Percentiles rank a stretch among this genome's conserved stretches.
phyloP scores from a whole-genome alignment of 2,113 vertebrate genomes.

The Sinocyclocheilus maitianheensis region DNA sequence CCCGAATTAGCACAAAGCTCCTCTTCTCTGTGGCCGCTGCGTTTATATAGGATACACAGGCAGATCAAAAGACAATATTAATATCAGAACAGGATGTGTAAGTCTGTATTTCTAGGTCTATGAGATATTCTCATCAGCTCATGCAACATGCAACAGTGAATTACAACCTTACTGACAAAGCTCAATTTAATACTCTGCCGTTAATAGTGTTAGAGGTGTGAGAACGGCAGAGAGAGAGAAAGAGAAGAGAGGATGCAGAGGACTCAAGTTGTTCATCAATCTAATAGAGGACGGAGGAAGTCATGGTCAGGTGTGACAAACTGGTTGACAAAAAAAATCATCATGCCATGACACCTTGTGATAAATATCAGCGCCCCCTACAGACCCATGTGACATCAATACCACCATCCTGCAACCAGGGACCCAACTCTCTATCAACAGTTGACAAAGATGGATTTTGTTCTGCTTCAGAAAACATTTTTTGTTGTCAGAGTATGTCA shows the following conservation, averaged over 20 bases:
- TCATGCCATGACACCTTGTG: neutral
- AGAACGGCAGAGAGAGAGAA: constrained; percentile 7
- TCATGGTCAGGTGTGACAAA: constrained; percentile 56
- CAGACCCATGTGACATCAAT: constrained; percentile 21
- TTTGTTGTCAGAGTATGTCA: neutral
- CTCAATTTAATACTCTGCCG: neutral
- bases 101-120: neutral
- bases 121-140: constrained; percentile 6
- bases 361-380: constrained; percentile 33
- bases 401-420: neutral
- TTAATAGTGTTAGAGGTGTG: constrained; percentile 12
- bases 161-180: neutral
- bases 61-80: constrained; percentile 10
- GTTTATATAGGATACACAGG: constrained; percentile 24
- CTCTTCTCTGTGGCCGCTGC: constrained; percentile 8
- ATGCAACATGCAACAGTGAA: neutral
- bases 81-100: neutral
- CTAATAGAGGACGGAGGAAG: constrained; percentile 44
- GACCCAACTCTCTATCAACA: neutral
- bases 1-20: constrained; percentile 44
- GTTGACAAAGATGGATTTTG: neutral
- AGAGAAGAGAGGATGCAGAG: neutral
- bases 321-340: constrained; percentile 13
- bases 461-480: neutral
- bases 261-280: constrained; percentile 41